Percentiles rank a stretch among this genome's conserved stretches.
Conservation (phyloP, 2,113 vertebrate genomes). For the Psilopogon haemacephalus region DNA sequence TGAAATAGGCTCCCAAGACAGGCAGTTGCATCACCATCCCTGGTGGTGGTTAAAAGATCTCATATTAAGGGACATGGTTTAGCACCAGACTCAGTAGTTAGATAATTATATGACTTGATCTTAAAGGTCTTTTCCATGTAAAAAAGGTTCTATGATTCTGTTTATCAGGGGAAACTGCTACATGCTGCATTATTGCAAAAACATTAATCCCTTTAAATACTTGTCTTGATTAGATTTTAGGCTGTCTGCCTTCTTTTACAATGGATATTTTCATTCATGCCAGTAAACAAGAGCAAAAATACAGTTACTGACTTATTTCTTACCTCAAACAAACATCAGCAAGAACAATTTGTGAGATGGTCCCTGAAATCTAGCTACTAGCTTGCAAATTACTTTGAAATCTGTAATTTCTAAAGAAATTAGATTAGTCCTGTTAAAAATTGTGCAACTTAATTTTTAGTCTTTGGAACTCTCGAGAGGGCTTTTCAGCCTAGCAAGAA, state of each 20-base stretch:
- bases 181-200: fast-evolving
- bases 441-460: background rate
- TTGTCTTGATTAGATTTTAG: background rate
- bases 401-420: background rate
- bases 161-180: background rate
- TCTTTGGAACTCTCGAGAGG: slow-evolving; percentile 19
- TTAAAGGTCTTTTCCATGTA: too few species aligned
- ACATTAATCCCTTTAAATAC: background rate
- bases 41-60: too few species aligned
- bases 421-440: slow-evolving; percentile 30
- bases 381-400: slow-evolving; percentile 20
- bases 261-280: background rate
- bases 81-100: too few species aligned
- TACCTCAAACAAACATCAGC: background rate
- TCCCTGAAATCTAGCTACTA: background rate
- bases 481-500: slow-evolving; percentile 25
- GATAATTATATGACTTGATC: too few species aligned
- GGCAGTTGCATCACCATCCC: too few species aligned
- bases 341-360: background rate
- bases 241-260: background rate
- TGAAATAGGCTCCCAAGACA: too few species aligned
- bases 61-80: too few species aligned
- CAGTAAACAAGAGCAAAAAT: background rate
- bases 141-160: too few species aligned
- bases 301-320: background rate